Evolutionary conservation across 2,113 vertebrate species (phyloP), one percentile per base, ranked within the genome.

Genomic region (Paracanthobrama guichenoti): DNA sequence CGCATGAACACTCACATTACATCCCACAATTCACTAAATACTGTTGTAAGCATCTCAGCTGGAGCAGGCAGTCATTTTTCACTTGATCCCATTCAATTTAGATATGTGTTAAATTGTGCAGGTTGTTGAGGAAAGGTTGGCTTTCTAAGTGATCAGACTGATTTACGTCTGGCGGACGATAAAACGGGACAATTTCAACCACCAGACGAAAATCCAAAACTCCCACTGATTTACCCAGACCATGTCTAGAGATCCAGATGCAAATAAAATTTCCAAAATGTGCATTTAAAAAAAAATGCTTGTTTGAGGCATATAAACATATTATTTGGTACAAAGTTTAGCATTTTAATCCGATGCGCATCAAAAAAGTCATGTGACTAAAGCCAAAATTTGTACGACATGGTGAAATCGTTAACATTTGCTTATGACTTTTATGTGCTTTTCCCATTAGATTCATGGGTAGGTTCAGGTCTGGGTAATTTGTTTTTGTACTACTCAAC

Each of bases 1-100:
- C 0, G n/a, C 71, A 6, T 6, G 13, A n/a, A 48, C 42, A 48
- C 39, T 6, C 39, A 39, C 71, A 26, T 73, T 73, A 3, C 59
- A 26, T 26, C 57, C 77, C 39, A 78, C 75, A 78, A n/a, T 16
- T 22, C 55, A 12, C 57, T 79, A 42, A 79, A 79, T 62, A 79
- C 77, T 62, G 55, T 42, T 39, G 20, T 79, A 60, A 44, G 57
- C 35, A 18, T 26, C 35, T 62, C 24, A 79, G 39, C 57, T 62
- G 75, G 75, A 77, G 53, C 31, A 48, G 71, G 71, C 28, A 55
- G 48, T 53, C 48, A 22, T 76, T 55, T 39, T 18, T 57, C 4
- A 44, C 20, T 60, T 24, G 22, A 78, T 78, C 10, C 20, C 20
- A 18, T 39, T 78, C 53, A 35, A 44, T 76, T 76, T 50, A 20